Percentiles rank a stretch among this genome's conserved stretches.
phyloP scores from a whole-genome alignment of 1,140 invertebrate genomes.

The Dermatophagoides farinae region DNA sequence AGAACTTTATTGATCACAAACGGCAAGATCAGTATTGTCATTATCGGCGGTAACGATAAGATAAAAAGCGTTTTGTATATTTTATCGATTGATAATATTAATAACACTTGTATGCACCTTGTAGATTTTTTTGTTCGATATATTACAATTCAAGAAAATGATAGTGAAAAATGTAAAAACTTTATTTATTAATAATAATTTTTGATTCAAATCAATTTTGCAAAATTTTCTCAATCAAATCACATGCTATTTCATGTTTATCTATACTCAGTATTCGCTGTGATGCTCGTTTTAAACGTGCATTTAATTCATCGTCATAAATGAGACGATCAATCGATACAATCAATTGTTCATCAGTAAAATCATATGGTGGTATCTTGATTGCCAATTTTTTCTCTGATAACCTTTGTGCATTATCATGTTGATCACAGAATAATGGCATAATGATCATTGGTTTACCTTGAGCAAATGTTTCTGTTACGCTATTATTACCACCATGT shows the following conservation, averaged over 20 bases:
- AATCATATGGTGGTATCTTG: slow-evolving; percentile 10
- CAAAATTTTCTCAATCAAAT: not conserved
- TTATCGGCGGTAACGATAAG: too few relatives aligned
- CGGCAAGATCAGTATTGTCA: too few relatives aligned
- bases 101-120: too few relatives aligned
- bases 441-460: slow-evolving; percentile 6
- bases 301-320: not conserved
- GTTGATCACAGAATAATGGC: slow-evolving; percentile 14
- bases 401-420: slow-evolving; percentile 15
- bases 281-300: not conserved
- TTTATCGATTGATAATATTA: too few relatives aligned
- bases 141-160: too few relatives aligned
- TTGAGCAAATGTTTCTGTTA: slow-evolving; percentile 4
- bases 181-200: too few relatives aligned
- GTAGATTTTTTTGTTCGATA: too few relatives aligned
- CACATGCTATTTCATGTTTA: not conserved
- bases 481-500: slow-evolving; percentile 23
- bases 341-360: slow-evolving; percentile 6
- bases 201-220: too few relatives aligned
- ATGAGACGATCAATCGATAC: slow-evolving; percentile 1
- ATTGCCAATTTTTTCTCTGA: slow-evolving; percentile 6
- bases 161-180: too few relatives aligned
- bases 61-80: too few relatives aligned
- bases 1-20: too few relatives aligned
- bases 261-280: not conserved